These are phyloP conservation scores for Rhabdomys pumilio DNA, from an alignment of 2,797 vertebrate species.

Conservation along the genomic window DNA sequence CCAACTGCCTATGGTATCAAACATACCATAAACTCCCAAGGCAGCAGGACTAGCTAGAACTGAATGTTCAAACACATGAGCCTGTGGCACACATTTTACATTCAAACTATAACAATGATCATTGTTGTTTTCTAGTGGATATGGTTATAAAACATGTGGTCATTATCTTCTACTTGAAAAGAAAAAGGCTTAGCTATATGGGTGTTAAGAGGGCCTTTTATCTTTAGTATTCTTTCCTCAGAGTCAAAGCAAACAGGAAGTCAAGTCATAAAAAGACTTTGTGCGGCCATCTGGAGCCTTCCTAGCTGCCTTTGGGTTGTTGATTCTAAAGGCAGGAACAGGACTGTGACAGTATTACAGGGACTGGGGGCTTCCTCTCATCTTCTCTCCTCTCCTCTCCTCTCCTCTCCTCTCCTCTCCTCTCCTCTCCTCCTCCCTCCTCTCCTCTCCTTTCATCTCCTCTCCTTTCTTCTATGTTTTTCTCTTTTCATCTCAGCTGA, in stretches of 20 bases:
- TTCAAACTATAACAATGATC: not conserved
- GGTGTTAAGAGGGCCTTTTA: not conserved
- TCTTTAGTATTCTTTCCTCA: not conserved
- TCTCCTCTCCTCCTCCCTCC: not conserved
- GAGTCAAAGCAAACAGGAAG: not conserved
- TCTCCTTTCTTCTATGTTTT: not conserved
- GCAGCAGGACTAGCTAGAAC: not conserved
- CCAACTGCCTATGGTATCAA: not conserved
- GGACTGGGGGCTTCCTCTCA: not conserved
- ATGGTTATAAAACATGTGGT: not conserved
- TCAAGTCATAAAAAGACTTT: not conserved
- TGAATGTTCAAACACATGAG: not conserved
- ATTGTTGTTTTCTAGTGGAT: not conserved
- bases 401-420: accelerated
- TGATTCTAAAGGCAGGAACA: not conserved
- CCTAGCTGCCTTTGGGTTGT: not conserved
- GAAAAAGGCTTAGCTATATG: not conserved
- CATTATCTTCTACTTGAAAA: not conserved
- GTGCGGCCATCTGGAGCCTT: not conserved
- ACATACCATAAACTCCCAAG: not conserved
- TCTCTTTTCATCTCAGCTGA: not conserved
- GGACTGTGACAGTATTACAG: not conserved
- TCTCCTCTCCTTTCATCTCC: accelerated
- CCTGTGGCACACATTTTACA: not conserved
- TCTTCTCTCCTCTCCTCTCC: not conserved